Conservation (phyloP, 1,140 invertebrate genomes). For the Plectrocnemia conspersa region DNA sequence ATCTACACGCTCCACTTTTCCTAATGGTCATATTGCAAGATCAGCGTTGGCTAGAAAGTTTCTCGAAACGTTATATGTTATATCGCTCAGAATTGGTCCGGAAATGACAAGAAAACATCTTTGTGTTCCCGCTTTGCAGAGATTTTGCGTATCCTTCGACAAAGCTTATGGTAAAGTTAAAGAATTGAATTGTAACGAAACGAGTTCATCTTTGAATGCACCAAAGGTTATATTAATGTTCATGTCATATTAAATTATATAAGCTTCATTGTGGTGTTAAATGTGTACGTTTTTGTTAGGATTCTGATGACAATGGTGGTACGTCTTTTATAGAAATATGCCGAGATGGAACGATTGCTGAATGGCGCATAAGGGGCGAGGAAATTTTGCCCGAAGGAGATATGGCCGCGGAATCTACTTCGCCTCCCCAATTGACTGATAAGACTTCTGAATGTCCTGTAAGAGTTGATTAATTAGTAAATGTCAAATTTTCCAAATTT, state of each 20-base stretch:
- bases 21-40: constrained; percentile 69
- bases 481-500: no score
- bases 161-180: constrained; percentile 68
- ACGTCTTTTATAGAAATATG: constrained; percentile 50
- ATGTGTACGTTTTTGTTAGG: no score
- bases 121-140: constrained; percentile 63
- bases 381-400: constrained; percentile 40
- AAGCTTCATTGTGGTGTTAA: no score
- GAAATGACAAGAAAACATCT: constrained; percentile 79
- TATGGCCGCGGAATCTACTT: constrained; percentile 36
- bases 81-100: constrained; percentile 75
- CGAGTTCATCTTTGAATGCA: no score
- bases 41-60: constrained; percentile 72
- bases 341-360: constrained; percentile 51
- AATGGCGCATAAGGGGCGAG: constrained; percentile 52
- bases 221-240: no score
- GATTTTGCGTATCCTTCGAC: constrained; percentile 85
- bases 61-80: constrained; percentile 71
- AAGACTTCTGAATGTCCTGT: no score
- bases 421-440: constrained; percentile 33
- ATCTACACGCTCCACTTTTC: constrained; percentile 72
- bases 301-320: constrained; percentile 37
- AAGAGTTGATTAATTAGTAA: no score
- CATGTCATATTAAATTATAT: no score
- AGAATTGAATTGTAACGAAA: no score